Evolutionary conservation across 2,888 invertebrate species (phyloP), one percentile per base, ranked within the genome.

Genomic region (Lepidochitona cinerea): DNA sequence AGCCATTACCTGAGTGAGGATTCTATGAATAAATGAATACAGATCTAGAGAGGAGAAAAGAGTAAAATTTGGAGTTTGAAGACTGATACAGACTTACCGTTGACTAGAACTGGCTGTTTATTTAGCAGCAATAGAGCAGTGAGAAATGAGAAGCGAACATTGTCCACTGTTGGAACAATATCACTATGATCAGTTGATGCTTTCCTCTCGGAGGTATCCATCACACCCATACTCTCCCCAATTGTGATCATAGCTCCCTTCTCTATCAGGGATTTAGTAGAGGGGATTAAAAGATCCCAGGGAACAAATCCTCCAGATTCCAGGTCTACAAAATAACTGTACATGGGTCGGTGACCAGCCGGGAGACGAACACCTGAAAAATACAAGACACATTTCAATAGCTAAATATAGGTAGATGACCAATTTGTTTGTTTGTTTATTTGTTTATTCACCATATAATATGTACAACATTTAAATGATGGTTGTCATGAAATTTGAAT

Each of bases 271-370:
- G 88, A 89, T 71, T 87, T 87, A 4, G 89, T 90, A 49, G 85
- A 84, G 1, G 90, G 89, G 6, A 90, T 87, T 26, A 90, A 83
- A 5, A 81, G 84, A 71, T 89, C 89, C 90, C 90, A 90, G 29
- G 86, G 85, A 7, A 88, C 81, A 83, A 90, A 90, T 78, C 81
- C 83, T 26, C 89, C 89, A 14, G 87, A 84, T 72, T 90, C 89
- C 84, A 90, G 85, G 79, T 90, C 90, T 32, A 90, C 84, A 79
- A 90, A 90, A 80, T 89, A 90, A 73, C 89, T 87, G 81, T 88
- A 90, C 65, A 90, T 88, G 65, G 86, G 87, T 49, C 85, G 81
- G 76, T 86, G 87, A 12, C 89, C 89, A 33, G 90, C 85, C 12
- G 90, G 90, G 26, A 90, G 81, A 36, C 89, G 81, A 23, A 90